phyloP scores from a whole-genome alignment of 2,888 invertebrate genomes.

The Xanthia togata region DNA sequence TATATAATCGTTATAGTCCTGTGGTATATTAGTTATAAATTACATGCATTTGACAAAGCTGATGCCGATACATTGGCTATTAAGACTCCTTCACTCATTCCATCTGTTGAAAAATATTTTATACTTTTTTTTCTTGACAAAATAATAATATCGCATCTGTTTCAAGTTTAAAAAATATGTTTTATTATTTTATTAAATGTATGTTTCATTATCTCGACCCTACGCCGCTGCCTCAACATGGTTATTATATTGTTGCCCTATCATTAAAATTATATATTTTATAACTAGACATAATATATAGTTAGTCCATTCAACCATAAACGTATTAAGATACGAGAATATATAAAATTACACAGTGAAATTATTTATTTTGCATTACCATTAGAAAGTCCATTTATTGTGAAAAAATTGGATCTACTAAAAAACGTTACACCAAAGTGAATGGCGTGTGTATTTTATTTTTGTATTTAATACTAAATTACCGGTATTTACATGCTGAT shows the following conservation, averaged over 20 bases:
- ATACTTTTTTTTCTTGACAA: constrained; percentile 27
- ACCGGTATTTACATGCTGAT: constrained; percentile 88
- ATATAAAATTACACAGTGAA: constrained; percentile 61
- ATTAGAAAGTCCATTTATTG: constrained; percentile 43
- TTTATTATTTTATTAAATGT: not conserved
- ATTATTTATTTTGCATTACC: constrained; percentile 48
- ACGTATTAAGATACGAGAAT: constrained; percentile 54
- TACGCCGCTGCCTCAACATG: constrained; percentile 54
- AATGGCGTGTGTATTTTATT: constrained; percentile 74
- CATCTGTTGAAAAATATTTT: constrained; percentile 29
- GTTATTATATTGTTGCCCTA: constrained; percentile 56
- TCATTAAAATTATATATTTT: constrained; percentile 57
- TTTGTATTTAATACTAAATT: constrained; percentile 78
- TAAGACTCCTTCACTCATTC: not conserved
- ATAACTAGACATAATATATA: constrained; percentile 55
- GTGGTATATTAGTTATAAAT: not conserved
- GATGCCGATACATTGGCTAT: constrained; percentile 10
- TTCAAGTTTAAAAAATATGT: constrained; percentile 47
- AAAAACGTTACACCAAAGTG: constrained; percentile 82
- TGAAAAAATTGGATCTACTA: constrained; percentile 67
- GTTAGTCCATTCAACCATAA: constrained; percentile 65
- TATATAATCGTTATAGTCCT: constrained; percentile 7
- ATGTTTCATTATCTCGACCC: constrained; percentile 16
- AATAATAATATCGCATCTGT: constrained; percentile 42
- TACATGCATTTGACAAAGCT: constrained; percentile 18